Evolutionary conservation across 2,113 vertebrate genomes (phyloP).

Genomic region (Speoplatyrhinus poulsoni): DNA sequence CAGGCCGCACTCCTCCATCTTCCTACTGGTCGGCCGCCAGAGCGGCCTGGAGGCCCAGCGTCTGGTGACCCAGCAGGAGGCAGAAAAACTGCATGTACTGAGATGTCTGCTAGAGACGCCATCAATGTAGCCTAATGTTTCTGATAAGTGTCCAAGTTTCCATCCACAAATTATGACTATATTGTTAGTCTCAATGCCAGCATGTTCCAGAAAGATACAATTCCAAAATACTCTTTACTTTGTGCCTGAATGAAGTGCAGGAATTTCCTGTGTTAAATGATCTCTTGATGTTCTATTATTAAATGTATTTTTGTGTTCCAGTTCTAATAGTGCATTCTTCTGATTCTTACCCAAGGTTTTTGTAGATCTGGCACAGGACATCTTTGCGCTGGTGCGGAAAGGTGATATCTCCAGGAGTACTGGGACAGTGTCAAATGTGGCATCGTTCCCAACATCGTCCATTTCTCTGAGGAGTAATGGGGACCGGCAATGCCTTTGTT

Average conservation of each 20-base stretch:
- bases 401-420: conserved; percentile 97
- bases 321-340: neutral
- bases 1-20: conserved; percentile 94
- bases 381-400: conserved; percentile 91
- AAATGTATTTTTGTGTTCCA: neutral
- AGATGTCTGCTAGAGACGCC: conserved; percentile 92
- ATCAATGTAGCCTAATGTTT: conserved; percentile 84
- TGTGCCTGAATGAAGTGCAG: too few species aligned
- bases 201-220: too few species aligned
- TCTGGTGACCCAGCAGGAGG: conserved; percentile 92
- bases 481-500: conserved; percentile 91
- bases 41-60: conserved; percentile 93
- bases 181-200: too few species aligned
- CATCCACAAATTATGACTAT: neutral
- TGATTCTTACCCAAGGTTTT: conserved; percentile 74
- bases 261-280: too few species aligned
- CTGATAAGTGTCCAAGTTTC: neutral
- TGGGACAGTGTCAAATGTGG: conserved; percentile 98
- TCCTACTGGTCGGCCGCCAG: conserved; percentile 95
- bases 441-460: conserved; percentile 93
- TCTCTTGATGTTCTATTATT: too few species aligned
- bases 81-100: conserved; percentile 95
- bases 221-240: too few species aligned
- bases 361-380: conserved; percentile 92
- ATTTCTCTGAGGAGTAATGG: conserved; percentile 94